Evolutionary conservation across 1,140 invertebrate species (phyloP), one percentile per base, ranked within the genome.

Genomic region (Gerris buenoi): DNA sequence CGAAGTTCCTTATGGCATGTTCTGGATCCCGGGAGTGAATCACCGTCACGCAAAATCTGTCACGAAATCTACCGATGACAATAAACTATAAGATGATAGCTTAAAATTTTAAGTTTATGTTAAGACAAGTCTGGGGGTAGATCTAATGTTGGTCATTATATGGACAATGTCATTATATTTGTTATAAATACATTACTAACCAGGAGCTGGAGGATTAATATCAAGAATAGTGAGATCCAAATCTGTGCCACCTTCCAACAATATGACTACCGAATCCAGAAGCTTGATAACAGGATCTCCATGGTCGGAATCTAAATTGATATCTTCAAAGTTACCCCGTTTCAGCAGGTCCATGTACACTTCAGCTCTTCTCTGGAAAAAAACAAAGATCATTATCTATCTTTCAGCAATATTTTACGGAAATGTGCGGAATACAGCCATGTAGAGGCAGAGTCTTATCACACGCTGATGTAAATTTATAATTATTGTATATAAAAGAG

Each of bases 191-290:
- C n/a, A 58, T 63, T 60, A n/a, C 3, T 58, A 64, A 27, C 23
- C 28, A 27, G 26, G 60, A 59, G 25, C 26, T 23, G 18, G 25
- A 27, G 28, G 29, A n/a, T 64, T 28, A 27, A 56, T 18, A 72
- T 95, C 90, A 2, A 97, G 79, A 18, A 88, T 81, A 72, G 88
- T 89, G 1, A 98, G 79, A 79, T 98, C 96, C 73, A 93, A 86
- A 70, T 98, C 95, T n/a, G 86, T 89, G 2, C 97, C 97, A 60
- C 94, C 96, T 81, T 99, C 97, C 18, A 99, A 79, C 76, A 94
- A 91, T 68, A 99, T 96, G 1, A 99, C 96, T 56, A 95, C 94
- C 69, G 93, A 90, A 79, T 99, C 97, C 33, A 99, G 80, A 2
- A 99, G 80, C 72, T 89, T 87, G 14, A 98, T 83, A 27, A 99